Evolutionary conservation across 2,888 invertebrate species (phyloP).

Genomic region (Rhingia rostrata): DNA sequence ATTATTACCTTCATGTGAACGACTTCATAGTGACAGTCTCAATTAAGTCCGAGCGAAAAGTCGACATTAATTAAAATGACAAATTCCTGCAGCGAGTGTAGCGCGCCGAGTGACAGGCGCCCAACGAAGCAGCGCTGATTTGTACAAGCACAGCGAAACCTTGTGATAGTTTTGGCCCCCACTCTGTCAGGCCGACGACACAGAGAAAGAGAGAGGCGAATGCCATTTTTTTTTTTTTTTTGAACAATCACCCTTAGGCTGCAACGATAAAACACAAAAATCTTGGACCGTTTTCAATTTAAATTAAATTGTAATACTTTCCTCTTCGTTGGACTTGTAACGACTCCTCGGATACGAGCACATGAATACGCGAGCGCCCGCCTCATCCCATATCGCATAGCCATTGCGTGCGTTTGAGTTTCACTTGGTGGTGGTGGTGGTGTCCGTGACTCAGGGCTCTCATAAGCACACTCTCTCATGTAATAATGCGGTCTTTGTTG

Average conservation of each 20-base stretch:
- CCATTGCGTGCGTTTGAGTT: background rate
- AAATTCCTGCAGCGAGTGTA: constrained; percentile 67
- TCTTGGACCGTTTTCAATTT: constrained; percentile 63
- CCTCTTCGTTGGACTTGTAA: constrained; percentile 29
- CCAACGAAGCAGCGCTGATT: constrained; percentile 67
- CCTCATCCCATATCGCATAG: background rate
- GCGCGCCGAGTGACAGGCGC: constrained; percentile 67
- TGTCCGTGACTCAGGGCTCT: constrained; percentile 51
- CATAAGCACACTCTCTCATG: constrained; percentile 4
- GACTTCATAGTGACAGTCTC: constrained; percentile 71
- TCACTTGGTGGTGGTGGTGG: constrained; percentile 10
- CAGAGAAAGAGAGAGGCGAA: constrained; percentile 20
- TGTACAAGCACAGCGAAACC: constrained; percentile 40
- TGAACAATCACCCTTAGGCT: constrained; percentile 46
- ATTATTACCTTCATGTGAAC: constrained; percentile 73
- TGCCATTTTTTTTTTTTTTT: background rate
- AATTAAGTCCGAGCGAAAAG: constrained; percentile 72
- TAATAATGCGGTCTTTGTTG: constrained; percentile 26
- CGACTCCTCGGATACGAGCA: background rate
- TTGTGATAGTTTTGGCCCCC: constrained; percentile 42
- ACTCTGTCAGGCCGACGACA: constrained; percentile 8
- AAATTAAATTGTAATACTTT: constrained; percentile 54
- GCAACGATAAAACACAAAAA: constrained; percentile 25
- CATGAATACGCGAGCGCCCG: background rate
- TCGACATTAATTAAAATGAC: constrained; percentile 74